phyloP scores from a whole-genome alignment of 1,140 invertebrate species.

The Hycleus phaleratus region DNA sequence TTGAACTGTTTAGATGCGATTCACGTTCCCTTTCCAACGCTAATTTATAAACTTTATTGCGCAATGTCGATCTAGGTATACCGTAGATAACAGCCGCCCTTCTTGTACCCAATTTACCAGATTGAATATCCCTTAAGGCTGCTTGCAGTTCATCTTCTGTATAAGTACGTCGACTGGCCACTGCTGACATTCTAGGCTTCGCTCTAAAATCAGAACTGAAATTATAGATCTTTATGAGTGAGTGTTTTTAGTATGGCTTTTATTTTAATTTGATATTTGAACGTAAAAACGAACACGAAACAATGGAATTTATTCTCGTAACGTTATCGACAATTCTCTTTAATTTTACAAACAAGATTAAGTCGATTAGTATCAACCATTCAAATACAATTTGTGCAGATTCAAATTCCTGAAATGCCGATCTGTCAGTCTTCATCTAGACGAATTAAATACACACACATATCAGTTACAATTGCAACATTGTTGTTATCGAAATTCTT shows the following conservation, averaged over 20 bases:
- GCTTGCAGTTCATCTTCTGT: conserved; percentile 86
- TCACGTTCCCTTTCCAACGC: conserved; percentile 62
- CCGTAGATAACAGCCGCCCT: conserved; percentile 90
- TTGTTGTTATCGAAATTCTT: too few species aligned
- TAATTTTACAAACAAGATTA: too few species aligned
- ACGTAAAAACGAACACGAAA: background rate
- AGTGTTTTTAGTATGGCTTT: conserved; percentile 1
- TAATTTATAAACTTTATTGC: conserved; percentile 90
- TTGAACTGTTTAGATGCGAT: conserved; percentile 46
- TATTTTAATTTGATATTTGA: background rate
- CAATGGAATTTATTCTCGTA: too few species aligned
- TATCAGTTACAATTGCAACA: too few species aligned
- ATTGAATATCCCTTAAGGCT: conserved; percentile 85
- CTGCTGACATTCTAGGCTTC: conserved; percentile 53
- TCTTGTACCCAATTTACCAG: conserved; percentile 82
- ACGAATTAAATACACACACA: too few species aligned
- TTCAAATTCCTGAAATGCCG: too few species aligned
- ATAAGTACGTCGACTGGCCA: conserved; percentile 63
- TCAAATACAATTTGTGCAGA: too few species aligned
- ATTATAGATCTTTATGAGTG: conserved; percentile 30
- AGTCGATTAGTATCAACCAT: too few species aligned
- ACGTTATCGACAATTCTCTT: too few species aligned
- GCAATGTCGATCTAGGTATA: conserved; percentile 87
- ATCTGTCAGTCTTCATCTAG: too few species aligned
- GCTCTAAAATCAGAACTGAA: conserved; percentile 48